phyloP scores from a whole-genome alignment of 2,888 invertebrate genomes.

The Xanthia togata region DNA sequence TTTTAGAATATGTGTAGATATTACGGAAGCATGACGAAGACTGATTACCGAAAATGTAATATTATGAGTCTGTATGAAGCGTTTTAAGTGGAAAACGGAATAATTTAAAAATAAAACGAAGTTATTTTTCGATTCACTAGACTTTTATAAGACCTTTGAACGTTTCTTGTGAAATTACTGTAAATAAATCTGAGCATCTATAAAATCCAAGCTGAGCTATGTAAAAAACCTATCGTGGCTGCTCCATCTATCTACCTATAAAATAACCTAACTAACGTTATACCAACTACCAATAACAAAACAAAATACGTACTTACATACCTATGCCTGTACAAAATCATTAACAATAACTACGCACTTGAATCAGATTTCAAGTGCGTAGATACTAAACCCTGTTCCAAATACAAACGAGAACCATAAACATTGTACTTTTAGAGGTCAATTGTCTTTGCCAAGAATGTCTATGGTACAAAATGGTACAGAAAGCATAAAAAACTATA shows the following conservation, averaged over 20 bases:
- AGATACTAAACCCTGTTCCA: constrained; percentile 29
- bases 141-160: too few relatives aligned
- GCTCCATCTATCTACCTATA: neutral
- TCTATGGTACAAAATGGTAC: constrained; percentile 39
- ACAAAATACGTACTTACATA: neutral
- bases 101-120: too few relatives aligned
- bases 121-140: too few relatives aligned
- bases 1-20: too few relatives aligned
- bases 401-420: constrained; percentile 33
- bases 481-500: constrained; percentile 31
- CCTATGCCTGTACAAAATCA: neutral
- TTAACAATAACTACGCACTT: neutral
- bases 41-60: too few relatives aligned
- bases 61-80: too few relatives aligned
- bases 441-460: constrained; percentile 24
- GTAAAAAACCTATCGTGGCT: neutral
- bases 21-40: too few relatives aligned
- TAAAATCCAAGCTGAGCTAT: neutral
- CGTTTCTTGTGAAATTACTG: too few relatives aligned
- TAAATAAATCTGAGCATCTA: too few relatives aligned
- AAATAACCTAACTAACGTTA: neutral
- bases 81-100: too few relatives aligned
- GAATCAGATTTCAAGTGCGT: constrained; percentile 24
- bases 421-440: constrained; percentile 21
- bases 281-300: neutral